These are phyloP conservation scores for Chaetodon trifascialis DNA, from an alignment of 2,113 vertebrate species.

Conservation along the genomic window DNA sequence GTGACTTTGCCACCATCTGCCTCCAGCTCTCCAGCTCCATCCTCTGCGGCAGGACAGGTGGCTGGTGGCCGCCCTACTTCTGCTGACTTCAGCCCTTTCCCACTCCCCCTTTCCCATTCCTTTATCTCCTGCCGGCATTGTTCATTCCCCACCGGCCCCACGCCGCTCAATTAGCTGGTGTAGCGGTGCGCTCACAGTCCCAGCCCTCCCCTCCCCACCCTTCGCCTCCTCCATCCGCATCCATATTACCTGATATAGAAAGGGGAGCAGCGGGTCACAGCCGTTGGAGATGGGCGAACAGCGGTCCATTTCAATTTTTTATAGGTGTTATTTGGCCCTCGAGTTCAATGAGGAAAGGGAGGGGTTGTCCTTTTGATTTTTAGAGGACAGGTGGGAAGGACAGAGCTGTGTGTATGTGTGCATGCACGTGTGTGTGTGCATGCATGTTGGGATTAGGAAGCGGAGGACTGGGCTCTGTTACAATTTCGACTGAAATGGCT, in stretches of 20 bases:
- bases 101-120: constrained; percentile 54
- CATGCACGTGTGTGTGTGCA: constrained; percentile 14
- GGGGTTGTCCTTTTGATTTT: constrained; percentile 75
- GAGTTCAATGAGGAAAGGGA: constrained; percentile 55
- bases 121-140: constrained; percentile 79
- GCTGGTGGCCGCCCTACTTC: constrained; percentile 77
- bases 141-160: constrained; percentile 75
- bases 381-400: constrained; percentile 77
- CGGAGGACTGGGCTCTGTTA: constrained; percentile 63
- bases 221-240: constrained; percentile 23
- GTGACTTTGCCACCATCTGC: constrained; percentile 86
- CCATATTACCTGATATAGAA: constrained; percentile 70
- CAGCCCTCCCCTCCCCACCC: constrained; percentile 35
- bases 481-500: constrained; percentile 61
- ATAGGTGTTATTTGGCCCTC: constrained; percentile 70
- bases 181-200: constrained; percentile 74
- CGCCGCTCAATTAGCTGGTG: constrained; percentile 82
- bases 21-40: constrained; percentile 70
- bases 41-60: constrained; percentile 77
- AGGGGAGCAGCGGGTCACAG: constrained; percentile 58
- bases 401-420: constrained; percentile 33
- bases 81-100: constrained; percentile 83
- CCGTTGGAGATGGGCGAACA: constrained; percentile 48
- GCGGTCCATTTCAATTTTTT: constrained; percentile 68
- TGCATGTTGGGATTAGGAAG: constrained; percentile 61